phyloP scores from a whole-genome alignment of 2,888 invertebrate genomes.

The Ochlodes sylvanus region DNA sequence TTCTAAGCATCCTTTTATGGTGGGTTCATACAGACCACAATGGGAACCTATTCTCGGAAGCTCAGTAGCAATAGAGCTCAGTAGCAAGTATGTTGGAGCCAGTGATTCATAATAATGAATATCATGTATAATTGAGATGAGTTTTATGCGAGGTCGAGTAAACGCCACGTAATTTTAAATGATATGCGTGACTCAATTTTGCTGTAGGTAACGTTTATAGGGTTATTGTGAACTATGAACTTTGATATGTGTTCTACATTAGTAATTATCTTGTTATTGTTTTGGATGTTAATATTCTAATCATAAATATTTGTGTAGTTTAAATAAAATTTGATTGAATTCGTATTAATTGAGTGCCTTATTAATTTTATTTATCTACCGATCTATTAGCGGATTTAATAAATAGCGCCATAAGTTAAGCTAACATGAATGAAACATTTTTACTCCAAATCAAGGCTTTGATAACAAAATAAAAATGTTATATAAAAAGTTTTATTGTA shows the following conservation, averaged over 20 bases:
- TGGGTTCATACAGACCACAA: slow-evolving; percentile 57
- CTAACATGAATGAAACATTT: too few relatives aligned
- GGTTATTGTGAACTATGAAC: slow-evolving; percentile 18
- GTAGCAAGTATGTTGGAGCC: slow-evolving; percentile 42
- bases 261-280: slow-evolving; percentile 10
- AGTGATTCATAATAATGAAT: slow-evolving; percentile 59
- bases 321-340: too few relatives aligned
- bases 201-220: slow-evolving; percentile 14
- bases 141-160: slow-evolving; percentile 56
- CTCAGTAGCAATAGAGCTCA: slow-evolving; percentile 39
- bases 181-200: slow-evolving; percentile 32
- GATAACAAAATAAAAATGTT: too few relatives aligned
- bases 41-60: slow-evolving; percentile 61
- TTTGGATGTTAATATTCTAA: background rate
- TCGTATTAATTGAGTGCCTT: too few relatives aligned
- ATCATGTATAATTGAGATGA: slow-evolving; percentile 63
- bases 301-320: too few relatives aligned
- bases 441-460: too few relatives aligned
- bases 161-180: slow-evolving; percentile 32
- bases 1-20: slow-evolving; percentile 45
- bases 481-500: too few relatives aligned
- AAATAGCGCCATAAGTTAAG: too few relatives aligned
- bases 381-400: too few relatives aligned
- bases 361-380: too few relatives aligned
- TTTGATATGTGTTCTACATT: slow-evolving; percentile 15